phyloP scores from a whole-genome alignment of 2,113 vertebrate species.

The Spheniscus mendiculus region DNA sequence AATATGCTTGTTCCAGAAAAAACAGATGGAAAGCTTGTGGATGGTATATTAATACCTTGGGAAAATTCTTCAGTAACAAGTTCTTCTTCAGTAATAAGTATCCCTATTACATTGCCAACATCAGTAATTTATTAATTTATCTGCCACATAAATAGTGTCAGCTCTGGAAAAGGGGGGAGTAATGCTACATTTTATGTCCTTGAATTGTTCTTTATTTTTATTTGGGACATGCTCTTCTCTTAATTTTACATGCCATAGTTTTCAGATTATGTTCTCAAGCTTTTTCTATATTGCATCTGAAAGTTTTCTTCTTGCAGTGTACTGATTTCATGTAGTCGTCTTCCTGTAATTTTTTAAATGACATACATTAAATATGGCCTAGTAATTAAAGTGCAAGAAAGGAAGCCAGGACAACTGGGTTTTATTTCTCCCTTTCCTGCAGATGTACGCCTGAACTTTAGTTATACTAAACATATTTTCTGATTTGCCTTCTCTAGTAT shows the following conservation, averaged over 20 bases:
- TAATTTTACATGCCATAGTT: background rate
- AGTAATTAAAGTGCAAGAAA: background rate
- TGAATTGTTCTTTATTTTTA: background rate
- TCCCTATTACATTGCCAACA: constrained; percentile 10
- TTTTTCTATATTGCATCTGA: background rate
- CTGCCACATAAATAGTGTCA: background rate
- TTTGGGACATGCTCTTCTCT: background rate
- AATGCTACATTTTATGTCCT: background rate
- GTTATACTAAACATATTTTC: background rate
- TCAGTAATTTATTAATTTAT: constrained; percentile 42
- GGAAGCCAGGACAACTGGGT: background rate
- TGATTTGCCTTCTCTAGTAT: background rate
- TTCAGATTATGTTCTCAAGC: background rate
- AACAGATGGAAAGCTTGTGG: constrained; percentile 61
- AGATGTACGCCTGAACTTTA: background rate
- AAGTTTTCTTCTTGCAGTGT: background rate
- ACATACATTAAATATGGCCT: background rate
- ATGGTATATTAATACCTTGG: constrained; percentile 47
- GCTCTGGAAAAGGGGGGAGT: background rate
- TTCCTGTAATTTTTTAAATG: background rate
- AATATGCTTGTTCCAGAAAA: constrained; percentile 57
- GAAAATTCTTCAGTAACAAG: constrained; percentile 39
- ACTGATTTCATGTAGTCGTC: background rate
- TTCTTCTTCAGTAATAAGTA: constrained; percentile 14
- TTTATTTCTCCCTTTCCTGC: background rate